Conservation (phyloP, 2,797 vertebrate species). For the Parauchenoglanis punctatus region DNA sequence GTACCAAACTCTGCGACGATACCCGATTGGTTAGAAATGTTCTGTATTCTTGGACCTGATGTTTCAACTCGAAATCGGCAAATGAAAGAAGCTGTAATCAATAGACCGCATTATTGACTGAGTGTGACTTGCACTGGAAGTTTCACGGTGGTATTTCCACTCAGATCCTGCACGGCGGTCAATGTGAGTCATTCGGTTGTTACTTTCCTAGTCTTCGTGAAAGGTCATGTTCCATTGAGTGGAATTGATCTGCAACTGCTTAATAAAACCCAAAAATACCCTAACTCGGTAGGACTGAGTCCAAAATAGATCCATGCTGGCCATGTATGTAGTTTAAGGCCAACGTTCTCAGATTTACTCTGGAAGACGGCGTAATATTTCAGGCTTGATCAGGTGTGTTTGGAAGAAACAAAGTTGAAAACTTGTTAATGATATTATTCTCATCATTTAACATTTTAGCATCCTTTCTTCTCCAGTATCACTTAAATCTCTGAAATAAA, state of each 20-base stretch:
- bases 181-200: conserved; percentile 35
- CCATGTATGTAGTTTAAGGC: background rate
- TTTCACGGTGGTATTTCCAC: conserved; percentile 25
- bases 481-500: background rate
- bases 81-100: background rate
- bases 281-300: background rate
- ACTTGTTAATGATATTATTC: background rate
- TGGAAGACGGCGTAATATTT: background rate
- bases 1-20: background rate
- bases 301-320: background rate
- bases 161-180: conserved; percentile 10
- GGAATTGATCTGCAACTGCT: background rate
- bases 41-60: background rate
- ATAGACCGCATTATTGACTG: background rate
- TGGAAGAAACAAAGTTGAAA: background rate
- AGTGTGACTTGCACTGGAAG: background rate
- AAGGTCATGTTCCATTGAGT: conserved; percentile 48
- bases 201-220: conserved; percentile 18
- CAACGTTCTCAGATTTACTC: background rate
- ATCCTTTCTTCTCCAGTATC: background rate
- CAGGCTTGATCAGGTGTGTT: background rate
- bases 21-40: background rate
- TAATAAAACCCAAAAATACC: background rate
- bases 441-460: background rate
- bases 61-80: background rate